Evolutionary conservation across 2,797 vertebrate species (phyloP).

Genomic region (Poeciliopsis gracilis): DNA sequence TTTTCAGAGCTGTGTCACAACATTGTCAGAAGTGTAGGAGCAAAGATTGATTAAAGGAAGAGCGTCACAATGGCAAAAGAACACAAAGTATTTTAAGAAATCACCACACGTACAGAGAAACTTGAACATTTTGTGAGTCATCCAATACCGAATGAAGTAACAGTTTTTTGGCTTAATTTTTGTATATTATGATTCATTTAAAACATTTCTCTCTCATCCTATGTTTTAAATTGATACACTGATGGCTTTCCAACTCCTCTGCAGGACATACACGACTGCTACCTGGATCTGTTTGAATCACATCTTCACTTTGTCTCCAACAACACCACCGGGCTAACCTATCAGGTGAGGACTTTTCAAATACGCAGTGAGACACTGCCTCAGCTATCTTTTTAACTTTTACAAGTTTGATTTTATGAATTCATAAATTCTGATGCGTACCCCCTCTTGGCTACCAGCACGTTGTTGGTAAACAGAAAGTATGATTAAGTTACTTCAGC

Average conservation of each 20-base stretch:
- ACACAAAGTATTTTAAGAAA: conserved; percentile 47
- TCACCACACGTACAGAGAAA: conserved; percentile 12
- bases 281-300: conserved; percentile 94
- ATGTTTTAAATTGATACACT: not conserved
- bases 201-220: not conserved
- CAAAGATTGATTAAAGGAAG: conserved; percentile 39
- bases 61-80: conserved; percentile 32
- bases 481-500: conserved; percentile 37
- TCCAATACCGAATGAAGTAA: not conserved
- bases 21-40: conserved; percentile 28
- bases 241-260: conserved; percentile 26
- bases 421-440: conserved; percentile 14
- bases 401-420: conserved; percentile 18
- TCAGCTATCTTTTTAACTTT: conserved; percentile 2
- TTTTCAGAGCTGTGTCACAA: conserved; percentile 64
- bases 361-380: not conserved
- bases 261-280: conserved; percentile 93
- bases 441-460: conserved; percentile 40
- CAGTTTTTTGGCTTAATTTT: not conserved
- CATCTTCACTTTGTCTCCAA: conserved; percentile 94
- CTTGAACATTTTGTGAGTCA: conserved; percentile 36
- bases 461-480: conserved; percentile 59
- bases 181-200: not conserved
- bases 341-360: conserved; percentile 83
- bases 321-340: conserved; percentile 87